phyloP scores from a whole-genome alignment of 2,113 vertebrate genomes.

The Talpa occidentalis region DNA sequence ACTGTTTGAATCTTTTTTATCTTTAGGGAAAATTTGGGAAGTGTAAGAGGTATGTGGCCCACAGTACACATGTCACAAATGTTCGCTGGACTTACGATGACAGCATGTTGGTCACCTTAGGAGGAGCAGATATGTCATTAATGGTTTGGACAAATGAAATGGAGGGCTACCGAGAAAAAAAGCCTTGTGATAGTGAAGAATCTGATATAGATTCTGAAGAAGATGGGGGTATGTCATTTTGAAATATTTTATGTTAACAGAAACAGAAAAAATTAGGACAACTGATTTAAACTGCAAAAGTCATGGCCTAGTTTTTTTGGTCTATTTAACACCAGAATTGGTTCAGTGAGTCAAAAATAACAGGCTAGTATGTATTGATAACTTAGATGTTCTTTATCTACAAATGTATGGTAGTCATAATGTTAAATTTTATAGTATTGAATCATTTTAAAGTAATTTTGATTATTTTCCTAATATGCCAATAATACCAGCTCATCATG shows the following conservation, averaged over 20 bases:
- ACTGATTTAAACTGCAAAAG: neutral
- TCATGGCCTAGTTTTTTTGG: neutral
- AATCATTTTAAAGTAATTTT: slow-evolving; percentile 46
- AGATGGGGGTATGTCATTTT: slow-evolving; percentile 91
- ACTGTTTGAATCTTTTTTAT: slow-evolving; percentile 48
- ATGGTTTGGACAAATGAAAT: slow-evolving; percentile 97
- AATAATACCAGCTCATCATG: slow-evolving; percentile 13
- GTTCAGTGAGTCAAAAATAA: slow-evolving; percentile 12
- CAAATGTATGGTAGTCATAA: neutral
- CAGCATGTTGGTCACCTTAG: slow-evolving; percentile 93
- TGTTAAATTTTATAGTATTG: too few relatives aligned
- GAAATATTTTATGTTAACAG: neutral
- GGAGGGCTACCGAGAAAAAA: slow-evolving; percentile 91
- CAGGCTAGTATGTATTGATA: neutral
- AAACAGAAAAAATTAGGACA: neutral
- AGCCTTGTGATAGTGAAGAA: slow-evolving; percentile 96
- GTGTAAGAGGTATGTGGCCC: slow-evolving; percentile 97
- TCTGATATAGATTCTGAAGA: slow-evolving; percentile 98
- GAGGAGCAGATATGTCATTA: slow-evolving; percentile 95
- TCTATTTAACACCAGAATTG: neutral
- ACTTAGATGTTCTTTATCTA: slow-evolving; percentile 30
- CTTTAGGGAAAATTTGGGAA: slow-evolving; percentile 96
- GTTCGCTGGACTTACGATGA: slow-evolving; percentile 97
- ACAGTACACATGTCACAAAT: slow-evolving; percentile 97
- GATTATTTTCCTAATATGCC: neutral